Percentiles rank a stretch among this genome's conserved stretches.
Conservation (phyloP, 2,797 vertebrate species). For the Macropodus opercularis region DNA sequence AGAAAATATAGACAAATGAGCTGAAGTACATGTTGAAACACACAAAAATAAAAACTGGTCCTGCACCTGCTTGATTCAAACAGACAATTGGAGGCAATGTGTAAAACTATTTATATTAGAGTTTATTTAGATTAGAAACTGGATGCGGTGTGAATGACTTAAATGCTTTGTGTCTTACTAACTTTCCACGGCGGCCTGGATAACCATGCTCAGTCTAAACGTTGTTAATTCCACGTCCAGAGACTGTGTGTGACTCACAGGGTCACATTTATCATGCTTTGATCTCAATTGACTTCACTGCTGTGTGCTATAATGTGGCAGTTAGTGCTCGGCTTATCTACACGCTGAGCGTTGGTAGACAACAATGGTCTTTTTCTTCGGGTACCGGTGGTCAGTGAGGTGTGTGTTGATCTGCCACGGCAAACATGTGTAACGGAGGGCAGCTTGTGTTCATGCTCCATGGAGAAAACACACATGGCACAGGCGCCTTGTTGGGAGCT, state of each 20-base stretch:
- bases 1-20: constrained; percentile 7
- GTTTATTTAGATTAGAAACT: too few relatives aligned
- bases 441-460: constrained; percentile 36
- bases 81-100: constrained; percentile 39
- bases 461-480: constrained; percentile 41
- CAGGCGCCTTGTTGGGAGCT: constrained; percentile 42
- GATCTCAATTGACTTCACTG: constrained; percentile 38
- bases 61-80: constrained; percentile 34
- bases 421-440: constrained; percentile 26
- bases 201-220: constrained; percentile 9
- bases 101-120: too few relatives aligned
- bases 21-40: constrained; percentile 12
- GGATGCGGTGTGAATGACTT: constrained; percentile 13
- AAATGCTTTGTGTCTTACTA: constrained; percentile 9
- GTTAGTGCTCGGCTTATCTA: constrained; percentile 56
- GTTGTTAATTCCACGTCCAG: constrained; percentile 18
- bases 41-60: neutral
- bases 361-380: constrained; percentile 68
- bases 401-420: constrained; percentile 46
- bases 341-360: constrained; percentile 52
- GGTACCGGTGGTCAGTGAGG: constrained; percentile 42
- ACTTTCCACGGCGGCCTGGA: constrained; percentile 9
- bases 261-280: constrained; percentile 34
- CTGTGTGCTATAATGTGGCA: constrained; percentile 15
- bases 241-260: constrained; percentile 1